Base-by-base conservation (phyloP, 1,140 invertebrate species). In the Leptinotarsa undecemlineata region DNA sequence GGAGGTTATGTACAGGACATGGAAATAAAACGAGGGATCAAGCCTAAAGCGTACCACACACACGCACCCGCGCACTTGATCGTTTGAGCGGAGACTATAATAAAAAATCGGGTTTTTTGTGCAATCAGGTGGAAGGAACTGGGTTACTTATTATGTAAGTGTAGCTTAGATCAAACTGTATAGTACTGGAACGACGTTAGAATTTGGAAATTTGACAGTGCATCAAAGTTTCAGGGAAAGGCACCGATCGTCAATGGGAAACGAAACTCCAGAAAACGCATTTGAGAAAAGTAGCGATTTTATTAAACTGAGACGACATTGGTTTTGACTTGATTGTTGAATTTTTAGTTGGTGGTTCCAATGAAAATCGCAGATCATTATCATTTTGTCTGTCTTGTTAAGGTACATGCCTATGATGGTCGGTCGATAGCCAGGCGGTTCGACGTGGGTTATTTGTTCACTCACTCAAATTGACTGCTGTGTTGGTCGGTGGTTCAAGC, bases 61-160 rank as follows among this genome's bases (percentile, higher is more conserved):
- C 15, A 57, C n/a, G n/a, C 51, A 19, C 17, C 51, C 51, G 51
- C 51, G n/a, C 51, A 57, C 51, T 57, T 57, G 51, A 57, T 57
- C 51, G 17, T 57, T 57, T 57, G 15, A 57, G 64, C 74, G 72
- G 74, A 72, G 71, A 76, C 61, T 76, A 73, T 75, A 72, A 78
- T 78, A 76, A 81, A 80, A 42, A 83, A 83, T 85, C 84, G 84
- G 84, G 84, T 85, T 84, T 80, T 81, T 84, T 84, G 84, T 85
- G 84, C 84, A 85, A 85, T 85, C 81, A 81, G 84, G 84, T 84
- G 83, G 79, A 79, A 79, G 84, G 84, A 81, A 79, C 79, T 82
- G 78, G 80, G 79, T 81, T 78, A 76, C 74, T 76, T 68, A 78
- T 57, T 57, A 57, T 73, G 70, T 78, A 79, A 76, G 77, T 82